Conservation (phyloP, 2,113 vertebrate species). For the Quiscalus mexicanus region DNA sequence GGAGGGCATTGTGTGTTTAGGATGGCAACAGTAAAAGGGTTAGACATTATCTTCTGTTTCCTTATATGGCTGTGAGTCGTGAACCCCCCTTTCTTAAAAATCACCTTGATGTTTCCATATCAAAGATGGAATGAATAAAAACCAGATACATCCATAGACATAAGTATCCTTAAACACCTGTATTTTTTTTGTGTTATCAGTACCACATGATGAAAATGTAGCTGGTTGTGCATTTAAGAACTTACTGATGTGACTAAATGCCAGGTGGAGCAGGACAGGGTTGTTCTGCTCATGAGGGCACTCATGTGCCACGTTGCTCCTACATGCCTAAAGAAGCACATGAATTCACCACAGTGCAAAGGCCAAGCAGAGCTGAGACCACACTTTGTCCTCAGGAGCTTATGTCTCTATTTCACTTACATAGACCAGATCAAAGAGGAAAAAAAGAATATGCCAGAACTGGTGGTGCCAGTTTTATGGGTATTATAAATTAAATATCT, state of each 20-base stretch:
- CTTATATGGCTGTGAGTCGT: neutral
- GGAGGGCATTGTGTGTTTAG: neutral
- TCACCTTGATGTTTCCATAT: neutral
- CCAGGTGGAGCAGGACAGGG: neutral
- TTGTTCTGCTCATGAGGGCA: neutral
- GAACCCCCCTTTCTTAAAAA: neutral
- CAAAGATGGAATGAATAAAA: neutral
- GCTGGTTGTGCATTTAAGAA: neutral
- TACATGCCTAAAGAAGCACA: rapidly evolving
- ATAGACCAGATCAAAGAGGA: neutral
- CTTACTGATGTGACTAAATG: neutral
- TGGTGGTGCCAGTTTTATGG: constrained; percentile 7
- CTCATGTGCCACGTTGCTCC: neutral
- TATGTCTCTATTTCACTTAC: neutral
- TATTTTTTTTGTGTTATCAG: neutral
- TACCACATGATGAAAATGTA: neutral
- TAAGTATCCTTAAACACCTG: neutral
- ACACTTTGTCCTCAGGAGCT: neutral
- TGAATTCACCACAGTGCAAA: neutral
- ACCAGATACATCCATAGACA: neutral
- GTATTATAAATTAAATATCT: constrained; percentile 15
- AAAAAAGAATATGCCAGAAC: neutral
- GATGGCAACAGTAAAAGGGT: neutral
- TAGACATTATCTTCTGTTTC: neutral
- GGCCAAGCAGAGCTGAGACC: neutral